Percentiles rank a stretch among this genome's conserved stretches.
Conservation (phyloP, 2,888 invertebrate species). For the Erebia aethiops region DNA sequence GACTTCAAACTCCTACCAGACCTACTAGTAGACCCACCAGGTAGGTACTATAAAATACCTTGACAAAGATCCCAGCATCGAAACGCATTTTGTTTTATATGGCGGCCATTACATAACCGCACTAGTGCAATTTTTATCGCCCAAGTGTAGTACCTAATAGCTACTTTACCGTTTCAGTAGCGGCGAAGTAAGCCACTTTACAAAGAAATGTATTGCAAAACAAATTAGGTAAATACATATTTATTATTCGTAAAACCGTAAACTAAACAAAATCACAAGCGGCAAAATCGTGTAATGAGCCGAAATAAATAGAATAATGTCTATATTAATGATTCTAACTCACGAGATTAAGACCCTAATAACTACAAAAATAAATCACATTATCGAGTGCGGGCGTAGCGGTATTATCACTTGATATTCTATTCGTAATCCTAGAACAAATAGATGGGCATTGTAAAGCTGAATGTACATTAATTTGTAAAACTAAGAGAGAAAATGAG, state of each 20-base stretch:
- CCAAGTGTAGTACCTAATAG: too few relatives aligned
- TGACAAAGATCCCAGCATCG: too few relatives aligned
- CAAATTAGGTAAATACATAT: not conserved
- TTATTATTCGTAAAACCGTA: slow-evolving; percentile 2
- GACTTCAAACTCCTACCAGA: too few relatives aligned
- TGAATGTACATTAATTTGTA: not conserved
- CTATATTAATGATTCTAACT: slow-evolving; percentile 12
- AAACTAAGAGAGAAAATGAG: not conserved
- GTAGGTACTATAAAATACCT: too few relatives aligned
- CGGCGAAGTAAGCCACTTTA: too few relatives aligned
- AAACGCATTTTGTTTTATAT: too few relatives aligned
- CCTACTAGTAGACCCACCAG: too few relatives aligned
- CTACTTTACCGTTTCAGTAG: too few relatives aligned
- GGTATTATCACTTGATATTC: slow-evolving; percentile 34
- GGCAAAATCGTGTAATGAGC: slow-evolving; percentile 31
- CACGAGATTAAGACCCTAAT: slow-evolving; percentile 20
- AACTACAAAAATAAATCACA: not conserved
- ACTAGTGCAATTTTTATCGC: too few relatives aligned
- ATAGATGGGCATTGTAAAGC: slow-evolving; percentile 43
- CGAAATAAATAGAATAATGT: slow-evolving; percentile 17
- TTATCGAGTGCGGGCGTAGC: slow-evolving; percentile 19
- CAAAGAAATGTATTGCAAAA: too few relatives aligned
- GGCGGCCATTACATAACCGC: too few relatives aligned
- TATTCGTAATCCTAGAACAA: slow-evolving; percentile 40
- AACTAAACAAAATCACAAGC: slow-evolving; percentile 32